A percentile compares a stretch with the other conserved stretches of the same genome.
Conservation (phyloP, 2,888 invertebrate genomes). For the Hetaerina titia region DNA sequence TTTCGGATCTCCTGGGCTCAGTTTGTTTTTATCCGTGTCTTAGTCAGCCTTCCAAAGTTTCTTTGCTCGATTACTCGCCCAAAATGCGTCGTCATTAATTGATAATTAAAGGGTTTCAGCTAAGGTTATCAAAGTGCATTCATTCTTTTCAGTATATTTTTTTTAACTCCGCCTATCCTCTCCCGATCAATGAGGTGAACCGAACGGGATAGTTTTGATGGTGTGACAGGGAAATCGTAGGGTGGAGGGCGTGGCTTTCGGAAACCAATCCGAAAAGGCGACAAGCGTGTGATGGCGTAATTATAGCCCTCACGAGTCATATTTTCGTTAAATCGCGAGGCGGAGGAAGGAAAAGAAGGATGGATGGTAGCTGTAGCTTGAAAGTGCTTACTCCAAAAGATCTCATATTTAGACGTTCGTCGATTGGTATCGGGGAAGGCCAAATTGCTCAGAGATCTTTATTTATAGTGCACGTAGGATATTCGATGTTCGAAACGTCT, state of each 20-base stretch:
- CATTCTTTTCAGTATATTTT: not conserved
- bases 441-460: not conserved
- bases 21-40: not conserved
- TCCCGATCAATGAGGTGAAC: not conserved
- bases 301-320: not conserved
- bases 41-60: not conserved
- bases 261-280: not conserved
- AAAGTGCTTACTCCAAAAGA: not conserved
- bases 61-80: not conserved
- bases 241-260: not conserved
- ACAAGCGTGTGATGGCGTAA: conserved; percentile 26
- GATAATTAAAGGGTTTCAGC: not conserved
- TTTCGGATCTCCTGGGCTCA: not conserved
- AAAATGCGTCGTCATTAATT: not conserved
- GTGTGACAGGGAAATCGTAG: not conserved
- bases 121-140: not conserved
- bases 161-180: not conserved
- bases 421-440: not conserved
- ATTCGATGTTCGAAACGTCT: not conserved
- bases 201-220: not conserved
- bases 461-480: not conserved
- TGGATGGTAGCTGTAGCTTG: not conserved
- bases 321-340: not conserved
- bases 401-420: not conserved
- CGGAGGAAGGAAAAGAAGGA: not conserved